These are phyloP conservation scores for Dendrolimus kikuchii DNA, from an alignment of 1,140 invertebrate species.

Conservation along the genomic window DNA sequence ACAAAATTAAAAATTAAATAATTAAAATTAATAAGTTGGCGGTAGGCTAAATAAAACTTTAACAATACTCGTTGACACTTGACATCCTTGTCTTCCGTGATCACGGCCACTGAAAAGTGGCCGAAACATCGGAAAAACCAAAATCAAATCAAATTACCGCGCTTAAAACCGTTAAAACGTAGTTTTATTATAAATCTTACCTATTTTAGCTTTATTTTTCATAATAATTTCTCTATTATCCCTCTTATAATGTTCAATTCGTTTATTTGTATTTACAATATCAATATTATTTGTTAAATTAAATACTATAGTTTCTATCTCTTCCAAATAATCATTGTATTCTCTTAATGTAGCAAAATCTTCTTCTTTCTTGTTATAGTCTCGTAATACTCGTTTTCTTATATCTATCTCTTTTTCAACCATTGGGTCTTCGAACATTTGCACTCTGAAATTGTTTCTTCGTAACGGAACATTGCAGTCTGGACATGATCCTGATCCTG, in stretches of 20 bases:
- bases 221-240: conserved; percentile 94
- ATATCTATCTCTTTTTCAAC: conserved; percentile 99
- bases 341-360: conserved; percentile 87
- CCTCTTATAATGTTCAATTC: conserved; percentile 94
- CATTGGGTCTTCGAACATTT: conserved; percentile 95
- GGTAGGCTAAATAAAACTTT: too few relatives aligned
- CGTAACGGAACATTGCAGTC: conserved; percentile 91
- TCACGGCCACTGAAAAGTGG: too few relatives aligned
- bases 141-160: too few relatives aligned
- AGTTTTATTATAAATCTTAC: too few relatives aligned
- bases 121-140: too few relatives aligned
- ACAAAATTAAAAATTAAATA: too few relatives aligned
- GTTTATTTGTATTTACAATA: conserved; percentile 90
- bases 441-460: conserved; percentile 92
- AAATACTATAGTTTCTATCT: conserved; percentile 92
- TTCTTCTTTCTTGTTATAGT: conserved; percentile 94
- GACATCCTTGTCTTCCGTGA: too few relatives aligned
- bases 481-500: conserved; percentile 89
- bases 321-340: conserved; percentile 95
- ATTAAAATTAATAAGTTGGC: too few relatives aligned
- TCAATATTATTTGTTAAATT: conserved; percentile 95
- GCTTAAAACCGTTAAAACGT: too few relatives aligned
- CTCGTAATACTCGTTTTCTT: conserved; percentile 88
- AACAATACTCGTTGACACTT: too few relatives aligned
- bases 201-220: conserved; percentile 86